Evolutionary conservation across 2,113 vertebrate species (phyloP), one percentile per base, ranked within the genome.

Genomic region (Haplochromis vanheusdeni): DNA sequence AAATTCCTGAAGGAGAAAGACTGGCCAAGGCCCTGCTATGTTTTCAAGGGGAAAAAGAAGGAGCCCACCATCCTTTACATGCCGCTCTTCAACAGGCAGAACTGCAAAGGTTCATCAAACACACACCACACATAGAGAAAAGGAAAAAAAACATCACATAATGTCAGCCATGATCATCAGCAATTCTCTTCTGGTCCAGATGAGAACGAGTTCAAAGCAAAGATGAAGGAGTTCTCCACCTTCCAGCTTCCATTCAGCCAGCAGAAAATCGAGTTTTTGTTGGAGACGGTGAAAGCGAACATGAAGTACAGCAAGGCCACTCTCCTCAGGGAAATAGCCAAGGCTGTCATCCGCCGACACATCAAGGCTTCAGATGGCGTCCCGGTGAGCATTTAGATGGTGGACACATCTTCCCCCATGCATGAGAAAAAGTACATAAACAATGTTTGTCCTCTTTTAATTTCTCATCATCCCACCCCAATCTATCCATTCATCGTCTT

Each of bases 1-100:
- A 56, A 40, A n/a, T 56, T 92, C 83, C 81, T 95, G 55, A 49
- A 90, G 77, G 93, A 93, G 1, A 92, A 31, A 56, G 85, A 90
- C 45, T 95, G 89, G 86, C 94, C 94, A 1, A 87, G 88, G 55
- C 89, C 89, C 85, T 91, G 86, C 80, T 95, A 95, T 6, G 91
- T 94, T 84, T 89, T 94, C 1, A 86, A 94, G 82, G 94, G 94
- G 2, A 83, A 88, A 21, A 80, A 52, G 3, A 81, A 79, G 16
- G 91, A 86, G 65, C 92, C 91, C 21, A 92, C 92, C 0, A 84
- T 94, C 17, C 4, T 95, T 10, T 95, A 81, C 88, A 91, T 95
- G 94, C 93, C 94, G 1, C 92, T 95, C 6, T 95, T 95, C 87
- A 95, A 95, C 90, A 88, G 86, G 40, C 9, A n/a, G 1, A 95